Percentiles rank a stretch among this genome's conserved stretches.
Evolutionary conservation across 2,113 vertebrate species (phyloP).

Genomic region (Nothocercus julius): DNA sequence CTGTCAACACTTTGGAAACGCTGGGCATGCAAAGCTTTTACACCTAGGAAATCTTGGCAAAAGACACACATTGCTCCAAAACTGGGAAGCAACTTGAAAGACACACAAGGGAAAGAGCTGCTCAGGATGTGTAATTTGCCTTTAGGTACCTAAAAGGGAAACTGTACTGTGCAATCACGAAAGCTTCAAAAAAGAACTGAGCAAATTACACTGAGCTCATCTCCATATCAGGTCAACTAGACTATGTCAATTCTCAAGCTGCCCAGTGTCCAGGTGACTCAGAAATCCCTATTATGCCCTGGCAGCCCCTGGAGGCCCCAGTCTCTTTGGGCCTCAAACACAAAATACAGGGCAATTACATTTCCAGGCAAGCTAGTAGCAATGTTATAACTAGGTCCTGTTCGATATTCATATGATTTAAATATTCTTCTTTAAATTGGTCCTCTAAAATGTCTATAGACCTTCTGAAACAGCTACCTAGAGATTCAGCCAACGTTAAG

Average conservation of each 20-base stretch:
- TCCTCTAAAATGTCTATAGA: not conserved
- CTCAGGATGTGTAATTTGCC: not conserved
- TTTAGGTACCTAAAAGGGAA: not conserved
- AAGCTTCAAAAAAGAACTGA: not conserved
- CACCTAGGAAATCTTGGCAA: constrained; percentile 37
- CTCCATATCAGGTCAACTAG: constrained; percentile 10
- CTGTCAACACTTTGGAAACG: constrained; percentile 26
- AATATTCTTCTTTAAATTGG: not conserved
- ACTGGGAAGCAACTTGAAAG: not conserved
- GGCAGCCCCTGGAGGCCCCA: not conserved
- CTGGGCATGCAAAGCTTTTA: constrained; percentile 36
- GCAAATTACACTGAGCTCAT: not conserved
- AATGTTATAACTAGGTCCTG: not conserved
- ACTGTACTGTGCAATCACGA: not conserved
- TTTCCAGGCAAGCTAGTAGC: not conserved
- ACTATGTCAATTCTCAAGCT: not conserved
- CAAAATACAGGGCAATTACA: not conserved
- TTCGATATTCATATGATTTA: not conserved
- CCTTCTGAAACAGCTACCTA: not conserved
- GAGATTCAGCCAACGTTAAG: not conserved
- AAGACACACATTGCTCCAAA: not conserved
- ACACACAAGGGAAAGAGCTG: not conserved
- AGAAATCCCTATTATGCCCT: not conserved
- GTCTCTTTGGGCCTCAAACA: not conserved
- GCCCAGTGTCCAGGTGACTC: not conserved